phyloP scores from a whole-genome alignment of 2,113 vertebrate species.

The Psephotus haematonotus region DNA sequence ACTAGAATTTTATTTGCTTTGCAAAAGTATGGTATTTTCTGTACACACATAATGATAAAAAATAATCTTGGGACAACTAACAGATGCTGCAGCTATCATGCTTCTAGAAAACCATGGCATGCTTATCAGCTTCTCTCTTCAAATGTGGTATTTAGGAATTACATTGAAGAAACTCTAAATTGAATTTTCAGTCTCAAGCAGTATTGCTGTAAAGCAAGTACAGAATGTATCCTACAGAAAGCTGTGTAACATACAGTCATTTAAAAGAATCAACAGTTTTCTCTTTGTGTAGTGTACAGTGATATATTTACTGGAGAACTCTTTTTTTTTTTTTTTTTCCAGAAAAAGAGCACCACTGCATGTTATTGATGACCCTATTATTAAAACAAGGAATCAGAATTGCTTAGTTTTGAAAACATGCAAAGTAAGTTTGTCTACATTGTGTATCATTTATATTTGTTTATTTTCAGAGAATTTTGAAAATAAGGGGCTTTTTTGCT shows the following conservation, averaged over 20 bases:
- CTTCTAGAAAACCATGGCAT: constrained; percentile 6
- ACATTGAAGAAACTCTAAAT: not conserved
- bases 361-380: not conserved
- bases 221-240: not conserved
- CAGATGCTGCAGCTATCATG: constrained; percentile 19
- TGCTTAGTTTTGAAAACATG: not conserved
- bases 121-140: constrained; percentile 1
- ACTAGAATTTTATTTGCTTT: not conserved
- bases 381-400: not conserved
- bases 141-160: not conserved
- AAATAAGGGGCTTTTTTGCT: not conserved
- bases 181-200: constrained; percentile 14
- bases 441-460: not conserved
- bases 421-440: not conserved
- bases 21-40: constrained; percentile 16
- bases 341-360: not conserved
- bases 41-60: constrained; percentile 1
- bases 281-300: not conserved
- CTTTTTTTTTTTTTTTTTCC: not conserved
- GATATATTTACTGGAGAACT: not conserved
- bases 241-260: not conserved
- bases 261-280: not conserved
- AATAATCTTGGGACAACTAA: constrained; percentile 9
- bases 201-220: not conserved
- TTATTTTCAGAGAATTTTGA: not conserved